Conservation (phyloP, 2,113 vertebrate species). For the Clinocottus analis region DNA sequence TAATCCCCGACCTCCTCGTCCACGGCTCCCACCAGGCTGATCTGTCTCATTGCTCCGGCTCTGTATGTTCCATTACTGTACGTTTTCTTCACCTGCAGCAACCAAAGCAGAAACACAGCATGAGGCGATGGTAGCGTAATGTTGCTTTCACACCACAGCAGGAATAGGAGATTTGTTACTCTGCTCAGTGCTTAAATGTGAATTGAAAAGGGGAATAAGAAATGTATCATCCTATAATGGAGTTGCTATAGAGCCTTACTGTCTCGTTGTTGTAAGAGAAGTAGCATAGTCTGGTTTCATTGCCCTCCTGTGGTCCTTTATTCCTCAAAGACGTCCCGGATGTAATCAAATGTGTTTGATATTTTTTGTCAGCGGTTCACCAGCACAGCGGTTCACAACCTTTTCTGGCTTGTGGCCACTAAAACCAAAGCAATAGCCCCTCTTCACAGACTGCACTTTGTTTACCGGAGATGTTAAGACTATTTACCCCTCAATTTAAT, state of each 20-base stretch:
- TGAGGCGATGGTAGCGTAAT: background rate
- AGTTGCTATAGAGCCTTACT: background rate
- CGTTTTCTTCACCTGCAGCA: constrained; percentile 93
- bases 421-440: no score
- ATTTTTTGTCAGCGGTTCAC: background rate
- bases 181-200: no score
- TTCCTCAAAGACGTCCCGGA: background rate
- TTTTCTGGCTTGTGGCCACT: background rate
- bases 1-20: constrained; percentile 98
- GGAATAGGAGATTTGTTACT: background rate
- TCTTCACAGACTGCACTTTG: background rate
- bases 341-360: background rate
- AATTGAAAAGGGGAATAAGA: background rate
- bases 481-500: background rate
- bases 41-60: constrained; percentile 97
- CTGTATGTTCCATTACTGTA: constrained; percentile 98
- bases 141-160: background rate
- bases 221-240: background rate
- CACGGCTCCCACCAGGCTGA: constrained; percentile 98
- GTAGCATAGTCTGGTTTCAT: background rate
- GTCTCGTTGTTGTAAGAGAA: background rate
- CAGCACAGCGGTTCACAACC: background rate
- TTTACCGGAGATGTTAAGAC: background rate
- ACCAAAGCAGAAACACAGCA: background rate
- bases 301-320: background rate